phyloP scores from a whole-genome alignment of 2,113 vertebrate genomes.

The rabbit (Oryctolagus cuniculus) region mOryCun1.1 NC_091433.1:180818001-180818500 shows the following conservation, averaged over 20 bases:
- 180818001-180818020: too few relatives aligned
- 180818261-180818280: too few relatives aligned
- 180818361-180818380: neutral
- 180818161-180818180: neutral
- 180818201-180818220: neutral
- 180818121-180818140: too few relatives aligned
- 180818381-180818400: neutral
- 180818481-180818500: neutral
- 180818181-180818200: neutral
- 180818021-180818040: too few relatives aligned
- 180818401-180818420: neutral
- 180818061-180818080: too few relatives aligned
- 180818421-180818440: conserved; percentile 25
- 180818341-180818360: neutral
- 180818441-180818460: neutral
- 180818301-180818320: neutral
- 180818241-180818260: neutral
- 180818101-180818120: too few relatives aligned
- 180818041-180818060: too few relatives aligned
- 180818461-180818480: neutral
- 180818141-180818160: neutral
- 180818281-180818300: neutral
- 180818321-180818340: neutral
- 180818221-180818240: neutral
- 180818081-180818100: too few relatives aligned